Evolutionary conservation across 2,113 vertebrate species (phyloP), one percentile per base, ranked within the genome.

Genomic region (Gnathonemus longibarbis): DNA sequence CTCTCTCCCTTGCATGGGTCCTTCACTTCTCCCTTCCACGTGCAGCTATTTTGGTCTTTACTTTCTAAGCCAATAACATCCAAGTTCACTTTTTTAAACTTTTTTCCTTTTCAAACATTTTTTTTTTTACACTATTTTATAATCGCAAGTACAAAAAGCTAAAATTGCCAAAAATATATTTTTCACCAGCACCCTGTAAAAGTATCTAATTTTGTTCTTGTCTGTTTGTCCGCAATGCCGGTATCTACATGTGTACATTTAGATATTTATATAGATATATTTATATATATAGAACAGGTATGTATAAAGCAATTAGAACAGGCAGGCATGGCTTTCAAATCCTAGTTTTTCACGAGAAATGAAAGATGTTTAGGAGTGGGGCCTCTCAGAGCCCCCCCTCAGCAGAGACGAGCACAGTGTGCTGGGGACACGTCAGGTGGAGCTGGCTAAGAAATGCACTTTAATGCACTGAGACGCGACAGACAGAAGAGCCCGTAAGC

Each of bases 121-220:
- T 90, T 90, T 93, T 92, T 92, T 92, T 93, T 91, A 89, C 90
- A 91, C 21, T 91, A 93, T 96, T 96, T 96, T 95, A 91, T 96
- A 96, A 96, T 94, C 95, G 95, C 96, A 97, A 96, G 95, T 97
- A 97, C 96, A 96, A 97, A 97, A 97, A 97, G 95, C 96, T 97
- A 96, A 96, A 96, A 96, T 97, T 95, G 96, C 89, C 95, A 97
- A 97, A 97, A 97, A 97, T 96, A 97, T 95, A 96, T 95, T 95
- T 94, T 89, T 95, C 92, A 95, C 96, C 94, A 96, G 96, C 96
- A 97, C 96, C 96, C 96, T 97, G 96, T 97, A 97, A 97, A 96
- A 96, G 96, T 95, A 96, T 95, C 95, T 95, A 94, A 95, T 94
- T 96, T 95, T 95, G 94, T 95, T 95, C 95, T 93, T 93, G 93